Conservation (phyloP, 2,888 invertebrate genomes). For the Platerodrilus igneus region DNA sequence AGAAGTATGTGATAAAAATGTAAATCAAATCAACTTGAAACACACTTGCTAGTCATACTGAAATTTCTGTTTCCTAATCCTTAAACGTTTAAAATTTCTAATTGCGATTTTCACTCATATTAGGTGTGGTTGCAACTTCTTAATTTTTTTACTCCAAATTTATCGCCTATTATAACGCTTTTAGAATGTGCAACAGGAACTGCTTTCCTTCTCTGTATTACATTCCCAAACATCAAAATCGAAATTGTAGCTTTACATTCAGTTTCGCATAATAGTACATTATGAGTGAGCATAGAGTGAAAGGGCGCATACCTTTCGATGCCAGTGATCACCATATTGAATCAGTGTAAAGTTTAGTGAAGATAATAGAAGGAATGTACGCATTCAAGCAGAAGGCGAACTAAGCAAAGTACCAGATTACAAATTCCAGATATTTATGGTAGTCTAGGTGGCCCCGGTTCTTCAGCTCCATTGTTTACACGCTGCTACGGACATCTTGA, state of each 20-base stretch:
- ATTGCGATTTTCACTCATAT: too few species aligned
- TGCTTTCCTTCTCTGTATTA: too few species aligned
- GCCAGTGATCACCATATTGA: conserved; percentile 36
- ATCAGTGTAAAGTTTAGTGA: conserved; percentile 33
- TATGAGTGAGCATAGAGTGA: conserved; percentile 21
- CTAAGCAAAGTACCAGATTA: conserved; percentile 45
- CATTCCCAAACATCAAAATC: neutral
- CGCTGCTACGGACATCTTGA: conserved; percentile 47
- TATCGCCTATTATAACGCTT: too few species aligned
- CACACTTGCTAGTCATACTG: too few species aligned
- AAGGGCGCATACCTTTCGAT: conserved; percentile 33
- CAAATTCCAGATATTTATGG: conserved; percentile 48
- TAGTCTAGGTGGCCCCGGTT: conserved; percentile 46
- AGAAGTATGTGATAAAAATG: too few species aligned
- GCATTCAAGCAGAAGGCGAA: conserved; percentile 43
- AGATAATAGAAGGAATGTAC: conserved; percentile 44
- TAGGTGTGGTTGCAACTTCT: too few species aligned
- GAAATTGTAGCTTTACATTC: conserved; percentile 2
- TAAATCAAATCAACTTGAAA: too few species aligned
- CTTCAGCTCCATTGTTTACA: conserved; percentile 49
- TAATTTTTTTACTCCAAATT: too few species aligned
- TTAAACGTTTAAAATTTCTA: too few species aligned
- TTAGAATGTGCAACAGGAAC: too few species aligned
- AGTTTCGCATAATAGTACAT: conserved; percentile 15
- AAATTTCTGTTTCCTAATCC: too few species aligned